Percentiles rank a stretch among this genome's conserved stretches.
These are phyloP conservation scores for Belgica antarctica DNA, from an alignment of 2,888 invertebrate genomes.

Conservation along the genomic window DNA sequence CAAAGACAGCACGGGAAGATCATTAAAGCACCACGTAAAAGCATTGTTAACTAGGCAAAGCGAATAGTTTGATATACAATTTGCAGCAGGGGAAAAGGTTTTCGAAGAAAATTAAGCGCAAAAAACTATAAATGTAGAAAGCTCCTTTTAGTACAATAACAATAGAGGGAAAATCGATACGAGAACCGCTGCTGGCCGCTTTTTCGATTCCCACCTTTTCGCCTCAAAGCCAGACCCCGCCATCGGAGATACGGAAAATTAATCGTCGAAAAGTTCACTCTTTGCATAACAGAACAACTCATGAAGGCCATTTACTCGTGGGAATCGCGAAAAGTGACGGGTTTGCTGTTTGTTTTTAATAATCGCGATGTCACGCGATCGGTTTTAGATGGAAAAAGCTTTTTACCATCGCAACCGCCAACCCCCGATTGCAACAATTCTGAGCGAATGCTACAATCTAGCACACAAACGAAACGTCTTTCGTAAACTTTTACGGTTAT, in stretches of 20 bases:
- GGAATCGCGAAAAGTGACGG: not conserved
- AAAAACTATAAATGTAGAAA: slow-evolving; percentile 14
- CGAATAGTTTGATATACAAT: not conserved
- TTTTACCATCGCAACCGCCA: no score
- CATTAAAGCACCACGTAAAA: not conserved
- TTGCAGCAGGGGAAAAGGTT: not conserved
- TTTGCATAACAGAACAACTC: slow-evolving; percentile 3
- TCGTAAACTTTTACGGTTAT: slow-evolving; percentile 1
- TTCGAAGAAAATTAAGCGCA: not conserved
- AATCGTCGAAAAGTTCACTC: slow-evolving; percentile 16
- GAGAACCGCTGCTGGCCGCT: not conserved
- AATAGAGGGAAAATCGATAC: slow-evolving; percentile 9
- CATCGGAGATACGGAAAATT: slow-evolving; percentile 5
- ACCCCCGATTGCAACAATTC: not conserved
- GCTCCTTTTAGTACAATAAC: not conserved
- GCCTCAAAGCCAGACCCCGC: not conserved
- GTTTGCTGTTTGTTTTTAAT: not conserved
- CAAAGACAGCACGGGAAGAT: not conserved
- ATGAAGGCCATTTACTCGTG: slow-evolving; percentile 14
- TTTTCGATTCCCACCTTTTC: slow-evolving; percentile 18
- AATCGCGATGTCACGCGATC: slow-evolving; percentile 15
- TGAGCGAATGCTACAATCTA: not conserved
- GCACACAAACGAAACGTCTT: not conserved
- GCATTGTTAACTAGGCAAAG: not conserved
- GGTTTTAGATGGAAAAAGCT: not conserved